Evolutionary conservation across 2,888 invertebrate species (phyloP).

Genomic region (Aphrophora alni): DNA sequence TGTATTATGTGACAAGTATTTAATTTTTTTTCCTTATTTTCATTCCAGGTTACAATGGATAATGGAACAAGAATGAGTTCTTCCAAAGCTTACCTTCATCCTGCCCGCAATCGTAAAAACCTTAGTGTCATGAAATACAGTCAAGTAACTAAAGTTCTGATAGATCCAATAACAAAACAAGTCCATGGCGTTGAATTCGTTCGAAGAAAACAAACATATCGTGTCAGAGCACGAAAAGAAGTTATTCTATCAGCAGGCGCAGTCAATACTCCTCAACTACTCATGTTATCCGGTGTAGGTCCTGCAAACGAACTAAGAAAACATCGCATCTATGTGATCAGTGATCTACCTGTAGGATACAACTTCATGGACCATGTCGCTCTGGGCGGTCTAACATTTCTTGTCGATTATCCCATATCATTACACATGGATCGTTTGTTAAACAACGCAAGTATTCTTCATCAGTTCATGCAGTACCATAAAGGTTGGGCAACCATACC

Average conservation of each 20-base stretch:
- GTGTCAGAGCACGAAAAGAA: conserved; percentile 69
- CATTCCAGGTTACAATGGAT: conserved; percentile 62
- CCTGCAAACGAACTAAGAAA: conserved; percentile 66
- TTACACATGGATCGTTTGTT: conserved; percentile 55
- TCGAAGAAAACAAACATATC: conserved; percentile 61
- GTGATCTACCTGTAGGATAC: conserved; percentile 69
- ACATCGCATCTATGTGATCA: conserved; percentile 61
- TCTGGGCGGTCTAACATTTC: conserved; percentile 68
- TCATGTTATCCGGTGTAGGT: conserved; percentile 82
- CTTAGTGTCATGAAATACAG: conserved; percentile 67
- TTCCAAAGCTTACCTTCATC: conserved; percentile 70
- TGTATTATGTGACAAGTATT: too few species aligned
- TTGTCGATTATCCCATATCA: conserved; percentile 58
- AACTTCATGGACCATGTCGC: conserved; percentile 75
- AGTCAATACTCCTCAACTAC: conserved; percentile 76
- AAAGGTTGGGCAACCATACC: conserved; percentile 67
- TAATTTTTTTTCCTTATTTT: too few species aligned
- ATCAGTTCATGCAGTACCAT: conserved; percentile 63
- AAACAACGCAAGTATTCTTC: conserved; percentile 54
- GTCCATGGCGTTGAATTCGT: conserved; percentile 67
- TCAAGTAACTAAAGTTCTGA: conserved; percentile 66
- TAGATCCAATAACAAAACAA: conserved; percentile 62
- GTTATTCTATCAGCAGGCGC: conserved; percentile 79
- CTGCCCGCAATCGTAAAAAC: conserved; percentile 65
- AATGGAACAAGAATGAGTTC: conserved; percentile 72